These are phyloP conservation scores for Xyrauchen texanus DNA, from an alignment of 2,113 vertebrate genomes.

Conservation along the genomic window DNA sequence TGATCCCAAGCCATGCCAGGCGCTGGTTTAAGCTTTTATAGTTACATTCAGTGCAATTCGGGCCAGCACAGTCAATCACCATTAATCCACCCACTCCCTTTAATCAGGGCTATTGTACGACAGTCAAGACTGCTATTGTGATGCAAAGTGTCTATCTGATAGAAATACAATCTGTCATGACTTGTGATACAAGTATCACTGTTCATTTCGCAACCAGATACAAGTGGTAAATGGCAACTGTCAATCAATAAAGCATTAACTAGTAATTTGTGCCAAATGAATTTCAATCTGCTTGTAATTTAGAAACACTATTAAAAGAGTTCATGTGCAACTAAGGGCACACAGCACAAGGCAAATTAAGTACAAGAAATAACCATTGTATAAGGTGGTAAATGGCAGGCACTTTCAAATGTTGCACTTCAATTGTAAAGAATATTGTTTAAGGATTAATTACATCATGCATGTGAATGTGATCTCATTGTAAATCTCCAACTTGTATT, in stretches of 20 bases:
- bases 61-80: conserved; percentile 16
- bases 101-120: conserved; percentile 36
- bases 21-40: too few species aligned
- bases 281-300: conserved; percentile 23
- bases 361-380: background rate
- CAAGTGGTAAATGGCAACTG: conserved; percentile 17
- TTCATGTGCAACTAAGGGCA: too few species aligned
- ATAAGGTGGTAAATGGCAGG: too few species aligned
- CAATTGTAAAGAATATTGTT: too few species aligned
- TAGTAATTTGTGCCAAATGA: background rate
- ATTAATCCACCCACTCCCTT: conserved; percentile 37
- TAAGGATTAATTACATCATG: background rate
- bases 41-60: conserved; percentile 14
- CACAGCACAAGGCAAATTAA: background rate
- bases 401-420: background rate
- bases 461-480: background rate
- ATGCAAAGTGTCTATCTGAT: conserved; percentile 30
- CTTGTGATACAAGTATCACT: background rate
- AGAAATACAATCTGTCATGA: conserved; percentile 34
- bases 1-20: conserved; percentile 4
- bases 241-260: conserved; percentile 27
- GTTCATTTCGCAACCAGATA: conserved; percentile 4
- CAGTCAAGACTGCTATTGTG: conserved; percentile 23
- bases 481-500: background rate
- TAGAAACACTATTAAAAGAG: background rate